Conservation (phyloP, 2,888 invertebrate genomes). For the Sussaba pulchella region DNA sequence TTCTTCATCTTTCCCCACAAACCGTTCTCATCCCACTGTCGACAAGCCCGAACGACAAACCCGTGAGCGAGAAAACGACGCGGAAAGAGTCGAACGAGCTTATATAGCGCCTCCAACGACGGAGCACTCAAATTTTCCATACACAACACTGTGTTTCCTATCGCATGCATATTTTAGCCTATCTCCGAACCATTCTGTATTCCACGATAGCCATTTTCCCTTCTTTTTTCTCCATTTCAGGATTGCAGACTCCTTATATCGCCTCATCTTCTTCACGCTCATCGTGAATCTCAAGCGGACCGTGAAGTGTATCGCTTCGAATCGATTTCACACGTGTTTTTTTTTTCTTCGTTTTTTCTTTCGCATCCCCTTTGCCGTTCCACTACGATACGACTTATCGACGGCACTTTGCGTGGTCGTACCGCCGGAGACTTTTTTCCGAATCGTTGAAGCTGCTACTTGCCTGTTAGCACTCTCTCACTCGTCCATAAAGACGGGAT, state of each 20-base stretch:
- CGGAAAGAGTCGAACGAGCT: constrained; percentile 63
- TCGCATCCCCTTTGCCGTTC: constrained; percentile 4
- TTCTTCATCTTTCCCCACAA: constrained; percentile 21
- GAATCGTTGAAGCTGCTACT: constrained; percentile 24
- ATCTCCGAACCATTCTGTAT: constrained; percentile 45
- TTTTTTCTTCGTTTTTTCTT: constrained; percentile 3
- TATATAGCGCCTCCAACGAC: constrained; percentile 47
- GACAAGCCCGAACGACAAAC: constrained; percentile 62
- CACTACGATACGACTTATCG: constrained; percentile 41
- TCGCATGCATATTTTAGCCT: constrained; percentile 41
- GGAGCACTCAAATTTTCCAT: constrained; percentile 21
- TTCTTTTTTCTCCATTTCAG: constrained; percentile 14
- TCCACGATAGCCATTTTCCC: constrained; percentile 8
- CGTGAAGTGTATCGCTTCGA: constrained; percentile 47
- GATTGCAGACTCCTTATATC: constrained; percentile 19
- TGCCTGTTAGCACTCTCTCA: background rate
- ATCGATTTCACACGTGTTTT: constrained; percentile 58
- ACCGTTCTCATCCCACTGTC: constrained; percentile 45
- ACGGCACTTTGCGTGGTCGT: constrained; percentile 33
- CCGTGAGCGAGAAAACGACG: constrained; percentile 64
- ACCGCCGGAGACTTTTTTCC: constrained; percentile 36
- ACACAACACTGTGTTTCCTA: constrained; percentile 35
- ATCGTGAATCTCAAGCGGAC: constrained; percentile 39
- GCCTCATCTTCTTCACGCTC: background rate
- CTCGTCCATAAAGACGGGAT: background rate